These are phyloP conservation scores for Emydocephalus ijimae DNA, from an alignment of 2,113 vertebrate species.

Conservation along the genomic window DNA sequence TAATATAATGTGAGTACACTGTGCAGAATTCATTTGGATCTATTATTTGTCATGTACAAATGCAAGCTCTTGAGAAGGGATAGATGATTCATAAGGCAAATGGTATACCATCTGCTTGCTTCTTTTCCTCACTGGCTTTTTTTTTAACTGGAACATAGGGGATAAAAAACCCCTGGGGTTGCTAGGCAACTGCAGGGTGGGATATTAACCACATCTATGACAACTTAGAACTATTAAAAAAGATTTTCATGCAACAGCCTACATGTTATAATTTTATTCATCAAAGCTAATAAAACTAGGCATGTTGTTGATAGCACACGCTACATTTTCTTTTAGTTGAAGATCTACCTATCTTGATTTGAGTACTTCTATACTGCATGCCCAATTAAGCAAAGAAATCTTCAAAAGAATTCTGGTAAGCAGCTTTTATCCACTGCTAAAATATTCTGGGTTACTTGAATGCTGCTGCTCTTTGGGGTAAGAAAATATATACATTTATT, in stretches of 20 bases:
- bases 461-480: slow-evolving; percentile 29
- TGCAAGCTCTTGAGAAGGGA: neutral
- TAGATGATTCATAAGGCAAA: slow-evolving; percentile 8
- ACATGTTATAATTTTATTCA: neutral
- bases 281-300: neutral
- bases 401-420: slow-evolving; percentile 35
- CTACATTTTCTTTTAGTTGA: neutral
- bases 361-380: slow-evolving; percentile 40
- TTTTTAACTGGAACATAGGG: neutral
- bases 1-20: neutral
- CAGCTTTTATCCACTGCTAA: slow-evolving; percentile 31
- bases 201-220: neutral
- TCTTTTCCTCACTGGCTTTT: neutral
- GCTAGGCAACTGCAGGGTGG: neutral
- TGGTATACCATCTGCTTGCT: slow-evolving; percentile 1
- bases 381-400: slow-evolving; percentile 44
- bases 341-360: slow-evolving; percentile 19
- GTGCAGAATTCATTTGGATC: neutral
- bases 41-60: neutral
- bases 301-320: neutral
- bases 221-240: neutral
- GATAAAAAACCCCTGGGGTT: neutral
- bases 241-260: neutral
- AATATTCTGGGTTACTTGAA: slow-evolving; percentile 34
- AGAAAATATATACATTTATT: neutral